Conservation (phyloP, 2,113 vertebrate genomes). For the Dicentrarchus labrax region DNA sequence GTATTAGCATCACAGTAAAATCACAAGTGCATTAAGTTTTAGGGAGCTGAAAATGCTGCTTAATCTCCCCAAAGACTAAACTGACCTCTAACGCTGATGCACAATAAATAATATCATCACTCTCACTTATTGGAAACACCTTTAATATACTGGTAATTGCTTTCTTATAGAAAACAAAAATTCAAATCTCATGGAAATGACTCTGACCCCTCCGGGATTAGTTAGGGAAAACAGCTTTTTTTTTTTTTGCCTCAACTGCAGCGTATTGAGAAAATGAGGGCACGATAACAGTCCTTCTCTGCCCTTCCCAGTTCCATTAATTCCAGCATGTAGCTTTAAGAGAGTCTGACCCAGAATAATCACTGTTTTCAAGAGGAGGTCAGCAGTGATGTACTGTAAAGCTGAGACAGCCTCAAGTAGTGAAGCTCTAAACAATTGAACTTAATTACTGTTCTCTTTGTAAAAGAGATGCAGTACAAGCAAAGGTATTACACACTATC, state of each 20-base stretch:
- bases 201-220: conserved; percentile 36
- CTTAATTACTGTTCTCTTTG: conserved; percentile 16
- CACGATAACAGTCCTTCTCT: conserved; percentile 54
- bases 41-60: conserved; percentile 31
- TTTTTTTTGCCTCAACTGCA: conserved; percentile 27
- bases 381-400: conserved; percentile 59
- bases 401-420: conserved; percentile 56
- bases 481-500: background rate
- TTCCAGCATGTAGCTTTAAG: conserved; percentile 75
- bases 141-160: conserved; percentile 40
- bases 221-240: conserved; percentile 23
- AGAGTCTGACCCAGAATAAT: conserved; percentile 79
- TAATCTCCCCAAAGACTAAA: conserved; percentile 34
- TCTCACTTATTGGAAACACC: background rate
- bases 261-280: conserved; percentile 56
- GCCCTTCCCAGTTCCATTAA: conserved; percentile 71
- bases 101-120: conserved; percentile 26
- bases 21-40: conserved; percentile 37
- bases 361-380: conserved; percentile 67
- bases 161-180: conserved; percentile 33
- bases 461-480: conserved; percentile 14
- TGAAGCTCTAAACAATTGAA: conserved; percentile 46
- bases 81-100: conserved; percentile 36
- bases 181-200: conserved; percentile 38
- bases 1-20: conserved; percentile 45